Evolutionary conservation across 2,888 invertebrate genomes (phyloP), one percentile per base, ranked within the genome.

Genomic region (Podabrus alpinus): DNA sequence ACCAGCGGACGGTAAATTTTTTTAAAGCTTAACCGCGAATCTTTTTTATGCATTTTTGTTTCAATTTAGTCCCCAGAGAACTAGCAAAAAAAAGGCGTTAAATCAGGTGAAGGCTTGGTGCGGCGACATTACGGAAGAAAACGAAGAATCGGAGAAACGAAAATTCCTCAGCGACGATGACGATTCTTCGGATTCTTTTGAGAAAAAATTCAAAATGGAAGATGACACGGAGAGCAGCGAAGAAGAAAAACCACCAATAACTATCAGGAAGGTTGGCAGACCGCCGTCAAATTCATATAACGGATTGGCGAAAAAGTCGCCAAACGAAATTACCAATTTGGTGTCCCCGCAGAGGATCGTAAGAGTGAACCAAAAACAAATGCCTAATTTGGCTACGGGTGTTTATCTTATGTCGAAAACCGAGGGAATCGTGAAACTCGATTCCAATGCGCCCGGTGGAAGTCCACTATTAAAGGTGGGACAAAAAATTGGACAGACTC

Each of bases 41-140:
- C 3, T 21, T 21, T 62, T 45, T 24, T 68, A 15, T 5, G 3
- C 1, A 66, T 17, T 29, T 73, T 64, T 66, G 59, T 29, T 19
- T 60, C 4, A 69, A 16, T 92, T 92, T 3, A 91, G 94, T 21
- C 92, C 94, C 3, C 92, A 92, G 84, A 89, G 94, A 16, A 92
- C 92, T n/a, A 94, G 95, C 81, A 95, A 95, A 86, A 93, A 92
- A 68, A 94, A 94, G 80, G 95, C 95, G 0, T 88, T 95, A 85
- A 94, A 94, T 86, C 94, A 95, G 85, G 94, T 95, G 72, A 95
- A 95, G 84, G 93, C 93, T 75, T 95, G 95, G 95, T 94, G 94
- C 80, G 94, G 94, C 13, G 92, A 90, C 0, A 91, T 90, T 84
- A 89, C 89, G 62, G 89, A 90, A 7, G 89, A 89, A 16, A 90